Evolutionary conservation across 35 echinoderm and acorn worm genomes (phyloP), one percentile per base, ranked within the genome.

Genomic region (Holothuria glaberrima): DNA sequence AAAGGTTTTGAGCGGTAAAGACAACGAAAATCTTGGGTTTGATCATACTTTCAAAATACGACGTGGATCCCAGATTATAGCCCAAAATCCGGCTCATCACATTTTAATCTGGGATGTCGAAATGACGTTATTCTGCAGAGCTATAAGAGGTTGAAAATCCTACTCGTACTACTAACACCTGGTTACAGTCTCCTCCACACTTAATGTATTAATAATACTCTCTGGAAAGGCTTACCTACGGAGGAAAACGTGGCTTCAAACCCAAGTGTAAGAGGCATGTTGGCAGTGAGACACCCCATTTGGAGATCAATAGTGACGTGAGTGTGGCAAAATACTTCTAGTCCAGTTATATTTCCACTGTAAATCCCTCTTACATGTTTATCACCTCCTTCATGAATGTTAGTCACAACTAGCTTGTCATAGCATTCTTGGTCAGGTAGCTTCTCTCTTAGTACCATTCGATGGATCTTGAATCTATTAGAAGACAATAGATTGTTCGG

Each of bases 221-320:
- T n/a, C n/a, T n/a, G n/a, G n/a, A n/a, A n/a, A n/a, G 27, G 74
- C 86, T 76, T 92, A 95, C 94, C 90, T 20, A 95, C 71, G 7
- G 77, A 61, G 17, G 79, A 59, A 46, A 89, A 95, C 17, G 41
- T 62, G 17, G 94, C 90, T 4, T 76, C 90, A 34, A 95, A 95
- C 30, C 90, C 94, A 16, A 95, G 73, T 52, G 73, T 36, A 0
- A 50, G 21, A 29, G 94, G 94, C 94, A 95, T 95, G 78, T 92
- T 45, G 7, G 77, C 90, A 12, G 86, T 90, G 28, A 95, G 66
- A 35, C 62, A 59, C 10, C 86, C 90, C 21, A 95, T 90, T 18
- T 20, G 61, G 7, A 92, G 77, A 48, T 85, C 76, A 10, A 92
- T 62, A 10, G 19, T 64, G 4, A 95, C 87, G 59, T 77, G 65